These are phyloP conservation scores for Tokudaia muenninki DNA, from an alignment of 2,797 vertebrate species.

Conservation along the genomic window DNA sequence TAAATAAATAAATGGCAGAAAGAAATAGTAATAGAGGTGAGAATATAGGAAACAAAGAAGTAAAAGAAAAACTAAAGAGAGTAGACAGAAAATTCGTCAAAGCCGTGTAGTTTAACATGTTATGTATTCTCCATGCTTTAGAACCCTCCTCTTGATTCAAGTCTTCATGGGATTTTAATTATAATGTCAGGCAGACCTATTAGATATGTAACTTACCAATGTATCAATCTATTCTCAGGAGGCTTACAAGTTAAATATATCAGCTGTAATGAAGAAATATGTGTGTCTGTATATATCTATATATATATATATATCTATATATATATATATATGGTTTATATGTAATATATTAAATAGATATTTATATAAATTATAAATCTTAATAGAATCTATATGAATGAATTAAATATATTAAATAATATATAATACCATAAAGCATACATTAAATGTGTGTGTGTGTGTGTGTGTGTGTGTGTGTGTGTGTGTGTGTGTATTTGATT, in stretches of 20 bases:
- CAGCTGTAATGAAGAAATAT: neutral
- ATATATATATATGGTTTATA: too few relatives aligned
- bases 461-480: too few relatives aligned
- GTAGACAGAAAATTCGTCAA: neutral
- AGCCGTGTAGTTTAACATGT: neutral
- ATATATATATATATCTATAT: too few relatives aligned
- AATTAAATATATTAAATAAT: neutral
- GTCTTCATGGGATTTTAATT: neutral
- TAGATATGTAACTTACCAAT: neutral
- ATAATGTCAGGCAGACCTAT: neutral
- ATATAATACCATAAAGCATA: neutral
- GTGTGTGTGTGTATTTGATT: neutral
- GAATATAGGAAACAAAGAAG: too few relatives aligned
- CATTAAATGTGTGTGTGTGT: neutral
- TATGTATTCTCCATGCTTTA: too few relatives aligned
- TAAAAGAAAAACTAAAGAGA: neutral
- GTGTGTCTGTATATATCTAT: neutral
- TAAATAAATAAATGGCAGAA: neutral
- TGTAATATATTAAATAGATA: too few relatives aligned
- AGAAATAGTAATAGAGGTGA: rapidly evolving
- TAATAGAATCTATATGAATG: neutral
- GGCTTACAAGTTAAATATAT: neutral
- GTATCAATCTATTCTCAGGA: neutral
- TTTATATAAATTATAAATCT: neutral
- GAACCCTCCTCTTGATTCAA: neutral